Conservation (phyloP, 1,140 invertebrate species). For the Eumaeus atala region DNA sequence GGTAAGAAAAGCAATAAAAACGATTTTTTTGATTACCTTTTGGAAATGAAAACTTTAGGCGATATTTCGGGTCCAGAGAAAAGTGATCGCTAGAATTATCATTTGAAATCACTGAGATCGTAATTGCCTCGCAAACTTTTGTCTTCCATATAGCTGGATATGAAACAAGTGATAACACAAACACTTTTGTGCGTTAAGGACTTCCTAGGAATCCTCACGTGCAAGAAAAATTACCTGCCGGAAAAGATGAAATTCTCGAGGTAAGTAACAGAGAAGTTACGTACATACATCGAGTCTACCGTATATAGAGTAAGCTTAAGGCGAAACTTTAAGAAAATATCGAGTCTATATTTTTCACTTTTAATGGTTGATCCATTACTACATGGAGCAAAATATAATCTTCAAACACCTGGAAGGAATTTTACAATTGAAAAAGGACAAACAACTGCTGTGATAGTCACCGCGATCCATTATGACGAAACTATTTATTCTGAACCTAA, state of each 20-base stretch:
- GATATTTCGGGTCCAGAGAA: slow-evolving; percentile 2
- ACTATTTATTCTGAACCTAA: not conserved
- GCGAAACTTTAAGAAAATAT: slow-evolving; percentile 75
- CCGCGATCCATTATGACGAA: slow-evolving; percentile 24
- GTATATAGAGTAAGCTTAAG: slow-evolving; percentile 12
- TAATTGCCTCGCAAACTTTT: slow-evolving; percentile 37
- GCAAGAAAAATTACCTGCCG: slow-evolving; percentile 33
- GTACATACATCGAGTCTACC: slow-evolving; percentile 22
- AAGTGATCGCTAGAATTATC: not conserved
- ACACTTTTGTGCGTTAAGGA: slow-evolving; percentile 37
- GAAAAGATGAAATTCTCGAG: not conserved
- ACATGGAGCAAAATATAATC: slow-evolving; percentile 66
- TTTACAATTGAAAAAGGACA: slow-evolving; percentile 61
- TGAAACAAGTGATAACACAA: slow-evolving; percentile 35
- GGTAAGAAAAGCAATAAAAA: slow-evolving; percentile 8
- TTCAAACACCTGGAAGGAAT: slow-evolving; percentile 65
- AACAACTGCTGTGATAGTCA: slow-evolving; percentile 2
- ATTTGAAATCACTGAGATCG: not conserved
- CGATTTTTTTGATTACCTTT: slow-evolving; percentile 20
- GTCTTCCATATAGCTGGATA: slow-evolving; percentile 48
- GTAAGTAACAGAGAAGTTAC: slow-evolving; percentile 41
- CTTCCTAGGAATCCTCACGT: slow-evolving; percentile 33
- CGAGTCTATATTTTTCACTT: too few relatives aligned
- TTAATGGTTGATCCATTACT: slow-evolving; percentile 66
- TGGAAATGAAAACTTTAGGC: slow-evolving; percentile 11